Percentiles rank a stretch among this genome's conserved stretches.
Evolutionary conservation across 1,140 invertebrate genomes (phyloP).

Genomic region (Xylocopa sonorina): DNA sequence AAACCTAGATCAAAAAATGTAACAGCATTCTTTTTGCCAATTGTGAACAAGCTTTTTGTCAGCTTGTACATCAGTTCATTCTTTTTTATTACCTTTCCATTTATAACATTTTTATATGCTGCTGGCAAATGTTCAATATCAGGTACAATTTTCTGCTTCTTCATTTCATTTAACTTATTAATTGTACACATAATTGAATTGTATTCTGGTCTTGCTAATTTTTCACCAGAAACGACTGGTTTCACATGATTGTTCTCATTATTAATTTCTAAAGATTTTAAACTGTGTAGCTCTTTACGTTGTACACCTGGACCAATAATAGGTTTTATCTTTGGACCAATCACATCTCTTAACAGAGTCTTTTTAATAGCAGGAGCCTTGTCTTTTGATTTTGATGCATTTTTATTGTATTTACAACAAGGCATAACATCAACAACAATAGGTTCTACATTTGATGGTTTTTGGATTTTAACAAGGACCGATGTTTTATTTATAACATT

Average conservation of each 20-base stretch:
- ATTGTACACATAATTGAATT: slow-evolving; percentile 75
- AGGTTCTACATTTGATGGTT: slow-evolving; percentile 20
- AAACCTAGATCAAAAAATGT: slow-evolving; percentile 66
- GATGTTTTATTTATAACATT: slow-evolving; percentile 29
- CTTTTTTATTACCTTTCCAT: slow-evolving; percentile 72
- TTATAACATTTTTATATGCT: slow-evolving; percentile 64
- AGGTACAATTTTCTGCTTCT: slow-evolving; percentile 65
- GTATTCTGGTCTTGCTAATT: slow-evolving; percentile 70
- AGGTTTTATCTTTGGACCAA: slow-evolving; percentile 34
- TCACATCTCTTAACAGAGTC: slow-evolving; percentile 33
- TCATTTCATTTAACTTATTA: slow-evolving; percentile 68
- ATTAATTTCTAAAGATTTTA: not conserved
- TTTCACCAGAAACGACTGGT: slow-evolving; percentile 34
- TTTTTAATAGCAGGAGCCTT: slow-evolving; percentile 53
- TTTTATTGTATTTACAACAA: slow-evolving; percentile 41
- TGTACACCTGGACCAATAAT: slow-evolving; percentile 30
- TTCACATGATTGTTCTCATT: slow-evolving; percentile 4
- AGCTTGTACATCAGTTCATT: no score
- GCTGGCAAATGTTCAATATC: slow-evolving; percentile 67
- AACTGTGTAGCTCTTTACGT: not conserved
- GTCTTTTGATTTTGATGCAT: slow-evolving; percentile 16
- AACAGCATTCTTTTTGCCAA: not conserved
- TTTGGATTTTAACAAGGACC: not conserved
- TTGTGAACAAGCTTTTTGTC: not conserved
- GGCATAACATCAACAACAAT: slow-evolving; percentile 40